Percentiles rank a stretch among this genome's conserved stretches.
phyloP scores from a whole-genome alignment of 1,140 invertebrate species.

The Diploscapter pachys region DNA sequence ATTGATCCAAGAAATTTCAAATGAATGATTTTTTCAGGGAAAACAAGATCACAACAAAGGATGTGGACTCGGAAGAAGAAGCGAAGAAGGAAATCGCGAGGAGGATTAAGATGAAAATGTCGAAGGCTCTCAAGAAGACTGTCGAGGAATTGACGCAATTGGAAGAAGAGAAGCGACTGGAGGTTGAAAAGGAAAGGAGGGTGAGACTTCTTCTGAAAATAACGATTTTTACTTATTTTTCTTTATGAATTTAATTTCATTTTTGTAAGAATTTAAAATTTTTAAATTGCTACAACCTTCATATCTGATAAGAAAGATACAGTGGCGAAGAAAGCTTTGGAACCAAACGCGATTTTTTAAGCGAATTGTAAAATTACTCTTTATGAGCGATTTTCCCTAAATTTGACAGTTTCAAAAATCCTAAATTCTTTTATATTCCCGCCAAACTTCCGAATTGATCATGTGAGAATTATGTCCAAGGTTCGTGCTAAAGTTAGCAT shows the following conservation, averaged over 20 bases:
- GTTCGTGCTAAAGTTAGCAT: too few relatives aligned
- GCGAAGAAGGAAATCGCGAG: conserved; percentile 7
- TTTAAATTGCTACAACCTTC: too few relatives aligned
- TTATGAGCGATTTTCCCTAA: too few relatives aligned
- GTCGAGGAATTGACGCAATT: conserved; percentile 49
- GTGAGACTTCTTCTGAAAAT: background rate
- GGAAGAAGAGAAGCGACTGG: conserved; percentile 44
- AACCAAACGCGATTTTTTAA: too few relatives aligned
- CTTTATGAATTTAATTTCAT: background rate
- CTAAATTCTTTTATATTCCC: too few relatives aligned
- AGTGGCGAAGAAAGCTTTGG: too few relatives aligned
- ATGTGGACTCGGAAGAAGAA: conserved; percentile 23
- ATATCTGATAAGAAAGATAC: too few relatives aligned
- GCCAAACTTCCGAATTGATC: too few relatives aligned
- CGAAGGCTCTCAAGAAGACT: conserved; percentile 49
- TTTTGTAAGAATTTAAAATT: background rate
- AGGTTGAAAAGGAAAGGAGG: conserved; percentile 27
- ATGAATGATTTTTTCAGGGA: background rate
- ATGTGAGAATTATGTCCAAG: too few relatives aligned
- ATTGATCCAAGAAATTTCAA: background rate
- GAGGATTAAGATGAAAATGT: conserved; percentile 35
- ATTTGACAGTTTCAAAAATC: too few relatives aligned
- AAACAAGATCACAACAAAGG: conserved; percentile 3
- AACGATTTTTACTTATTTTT: conserved; percentile 5
- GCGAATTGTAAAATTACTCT: too few relatives aligned